Base-by-base conservation (phyloP, 1,140 invertebrate genomes). In the Lucilia cuprina region DNA sequence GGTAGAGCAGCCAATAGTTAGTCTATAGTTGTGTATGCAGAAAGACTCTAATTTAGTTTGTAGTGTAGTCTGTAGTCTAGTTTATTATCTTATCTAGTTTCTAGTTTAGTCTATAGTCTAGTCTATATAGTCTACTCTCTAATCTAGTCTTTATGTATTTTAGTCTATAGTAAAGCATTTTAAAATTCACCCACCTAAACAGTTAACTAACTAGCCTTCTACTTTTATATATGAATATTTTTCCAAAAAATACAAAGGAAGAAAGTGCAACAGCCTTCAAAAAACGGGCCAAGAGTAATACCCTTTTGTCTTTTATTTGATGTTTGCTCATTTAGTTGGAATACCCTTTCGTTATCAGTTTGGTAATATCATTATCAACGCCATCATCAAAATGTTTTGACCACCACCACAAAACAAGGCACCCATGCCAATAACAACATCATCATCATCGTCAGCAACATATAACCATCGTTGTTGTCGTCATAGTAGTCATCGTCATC, bases 371-470 rank as follows among this genome's bases (percentile, higher is more conserved):
- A 80, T 80, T 49, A 80, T 80, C 77, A 80, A 41, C 75, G 35
- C 77, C 41, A 80, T 80, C 77, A 80, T 80, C 77, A 80, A 80
- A n/a, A 80, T 80, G 77, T 80, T 80, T 80, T 80, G 77, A 80
- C 77, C 77, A 80, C 21, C 47, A 21, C 47, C 41, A 78, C 14
- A 60, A 17, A n/a, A 60, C 55, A 60, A 17, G n/a, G 14, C 55
- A 60, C 14, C 55, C 13, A n/a, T 14, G n/a, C 14, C 55, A 60
- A n/a, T 60, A 60, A 60, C 55, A 60, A 60, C 55, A 60, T 60
- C 55, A 60, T 60, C 55, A 60, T 60, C 55, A 60, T 60, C 14
- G 55, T n/a, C 17, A 60, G 14, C 55, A 60, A n/a, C 55, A 60
- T n/a, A 60, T n/a, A 17, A 60, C 14, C 55, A 60, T 17, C 55